Percentiles rank a stretch among this genome's conserved stretches.
These are phyloP conservation scores for Andricus grossulariae DNA, from an alignment of 1,140 invertebrate species.

Conservation along the genomic window DNA sequence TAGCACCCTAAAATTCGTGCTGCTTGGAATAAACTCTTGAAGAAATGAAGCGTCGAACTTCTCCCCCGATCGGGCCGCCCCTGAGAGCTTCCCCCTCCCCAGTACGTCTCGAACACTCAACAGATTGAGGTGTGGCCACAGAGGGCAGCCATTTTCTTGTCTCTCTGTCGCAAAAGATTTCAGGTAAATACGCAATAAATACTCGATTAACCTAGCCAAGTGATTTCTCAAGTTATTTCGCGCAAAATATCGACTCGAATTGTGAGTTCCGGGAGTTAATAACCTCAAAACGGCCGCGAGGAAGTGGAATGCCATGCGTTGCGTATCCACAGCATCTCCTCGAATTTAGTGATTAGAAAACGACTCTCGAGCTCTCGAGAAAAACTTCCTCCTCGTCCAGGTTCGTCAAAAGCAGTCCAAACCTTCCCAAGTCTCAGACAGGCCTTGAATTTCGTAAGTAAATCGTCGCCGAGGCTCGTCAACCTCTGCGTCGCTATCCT, in stretches of 20 bases:
- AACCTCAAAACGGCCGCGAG: constrained; percentile 22
- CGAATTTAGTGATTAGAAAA: constrained; percentile 23
- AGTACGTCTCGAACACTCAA: constrained; percentile 64
- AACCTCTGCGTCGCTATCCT: constrained; percentile 50
- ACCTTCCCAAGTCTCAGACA: constrained; percentile 1
- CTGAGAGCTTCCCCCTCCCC: constrained; percentile 41
- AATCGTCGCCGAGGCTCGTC: constrained; percentile 47
- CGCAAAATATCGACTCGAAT: constrained; percentile 31
- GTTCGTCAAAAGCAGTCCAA: not conserved
- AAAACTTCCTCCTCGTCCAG: constrained; percentile 33
- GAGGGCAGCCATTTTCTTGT: constrained; percentile 76
- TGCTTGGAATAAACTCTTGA: not conserved
- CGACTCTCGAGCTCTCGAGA: constrained; percentile 13
- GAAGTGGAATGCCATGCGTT: constrained; percentile 57
- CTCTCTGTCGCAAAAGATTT: constrained; percentile 74
- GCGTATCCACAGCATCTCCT: constrained; percentile 39
- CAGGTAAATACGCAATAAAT: constrained; percentile 72
- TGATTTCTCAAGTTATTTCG: constrained; percentile 31
- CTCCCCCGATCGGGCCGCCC: constrained; percentile 38
- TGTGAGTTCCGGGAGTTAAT: constrained; percentile 1
- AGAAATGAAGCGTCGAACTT: not conserved
- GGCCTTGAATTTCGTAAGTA: constrained; percentile 48
- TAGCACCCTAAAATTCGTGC: not conserved
- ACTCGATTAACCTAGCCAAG: constrained; percentile 36
- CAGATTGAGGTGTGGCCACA: constrained; percentile 74